Evolutionary conservation across 2,888 invertebrate species (phyloP).

Genomic region (Desoria tigrina): DNA sequence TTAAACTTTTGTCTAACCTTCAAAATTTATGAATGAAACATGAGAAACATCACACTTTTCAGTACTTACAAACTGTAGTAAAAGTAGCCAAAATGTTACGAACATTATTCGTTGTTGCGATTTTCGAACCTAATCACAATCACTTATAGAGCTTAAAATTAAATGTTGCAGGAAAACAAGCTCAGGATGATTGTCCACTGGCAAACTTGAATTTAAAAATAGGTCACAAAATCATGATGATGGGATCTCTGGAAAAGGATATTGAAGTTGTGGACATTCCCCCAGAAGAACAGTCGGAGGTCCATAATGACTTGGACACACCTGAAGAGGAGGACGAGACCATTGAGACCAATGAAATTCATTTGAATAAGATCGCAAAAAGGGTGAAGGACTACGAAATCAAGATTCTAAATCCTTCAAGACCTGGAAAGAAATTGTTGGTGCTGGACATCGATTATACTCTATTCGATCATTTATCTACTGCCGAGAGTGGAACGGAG

Average conservation of each 20-base stretch:
- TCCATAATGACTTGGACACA: constrained; percentile 50
- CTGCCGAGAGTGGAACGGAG: constrained; percentile 83
- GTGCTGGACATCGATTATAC: constrained; percentile 97
- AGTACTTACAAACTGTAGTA: no score
- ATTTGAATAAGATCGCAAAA: constrained; percentile 59
- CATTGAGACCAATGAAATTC: constrained; percentile 66
- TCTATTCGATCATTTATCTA: constrained; percentile 90
- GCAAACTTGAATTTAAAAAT: constrained; percentile 76
- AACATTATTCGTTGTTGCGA: no score
- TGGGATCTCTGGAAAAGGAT: constrained; percentile 91
- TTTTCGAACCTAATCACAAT: no score
- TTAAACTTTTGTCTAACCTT: neutral
- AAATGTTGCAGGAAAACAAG: constrained; percentile 88
- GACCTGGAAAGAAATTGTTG: constrained; percentile 82
- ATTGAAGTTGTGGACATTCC: constrained; percentile 79
- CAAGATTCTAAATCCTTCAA: constrained; percentile 72
- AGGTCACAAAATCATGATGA: constrained; percentile 93
- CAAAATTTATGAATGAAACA: no score
- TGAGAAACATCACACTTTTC: no score
- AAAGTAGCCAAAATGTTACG: no score
- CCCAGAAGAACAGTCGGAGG: constrained; percentile 62
- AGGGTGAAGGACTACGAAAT: constrained; percentile 60
- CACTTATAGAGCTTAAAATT: constrained; percentile 85
- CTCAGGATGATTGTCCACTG: constrained; percentile 76
- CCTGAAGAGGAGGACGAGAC: constrained; percentile 64